phyloP scores from a whole-genome alignment of 2,113 vertebrate species.

The Dasyurus viverrinus region DNA sequence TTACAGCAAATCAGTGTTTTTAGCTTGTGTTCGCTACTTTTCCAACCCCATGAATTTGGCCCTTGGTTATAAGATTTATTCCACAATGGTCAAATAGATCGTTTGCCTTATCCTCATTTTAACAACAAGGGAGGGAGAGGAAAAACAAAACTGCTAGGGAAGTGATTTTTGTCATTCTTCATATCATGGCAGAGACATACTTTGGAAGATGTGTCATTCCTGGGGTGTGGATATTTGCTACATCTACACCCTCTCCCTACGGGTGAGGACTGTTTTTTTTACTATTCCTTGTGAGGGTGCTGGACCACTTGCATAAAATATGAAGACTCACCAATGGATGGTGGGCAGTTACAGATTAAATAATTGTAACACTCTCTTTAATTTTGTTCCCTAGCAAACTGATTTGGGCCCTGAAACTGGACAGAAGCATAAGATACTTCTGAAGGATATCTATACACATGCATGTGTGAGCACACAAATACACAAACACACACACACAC shows the following conservation, averaged over 20 bases:
- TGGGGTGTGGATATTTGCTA: not conserved
- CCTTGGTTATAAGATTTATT: not conserved
- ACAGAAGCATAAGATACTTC: not conserved
- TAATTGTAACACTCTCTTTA: not conserved
- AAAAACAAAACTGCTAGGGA: not conserved
- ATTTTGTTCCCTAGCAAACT: not conserved
- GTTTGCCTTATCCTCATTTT: not conserved
- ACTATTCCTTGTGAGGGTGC: not conserved
- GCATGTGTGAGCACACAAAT: too few species aligned
- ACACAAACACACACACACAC: too few species aligned
- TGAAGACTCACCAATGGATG: not conserved
- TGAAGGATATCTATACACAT: not conserved
- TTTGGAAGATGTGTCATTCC: not conserved
- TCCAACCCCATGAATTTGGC: not conserved
- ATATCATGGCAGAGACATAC: not conserved
- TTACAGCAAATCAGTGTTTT: constrained; percentile 18
- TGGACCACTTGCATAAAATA: not conserved
- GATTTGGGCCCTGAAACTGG: not conserved
- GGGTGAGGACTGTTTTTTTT: not conserved
- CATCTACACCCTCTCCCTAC: rapidly evolving
- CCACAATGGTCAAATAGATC: not conserved
- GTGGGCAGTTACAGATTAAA: not conserved
- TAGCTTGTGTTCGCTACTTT: constrained; percentile 25
- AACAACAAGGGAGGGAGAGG: not conserved
- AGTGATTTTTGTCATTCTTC: not conserved